Base-by-base conservation (phyloP, 2,797 vertebrate species). In the Tapirus indicus region DNA sequence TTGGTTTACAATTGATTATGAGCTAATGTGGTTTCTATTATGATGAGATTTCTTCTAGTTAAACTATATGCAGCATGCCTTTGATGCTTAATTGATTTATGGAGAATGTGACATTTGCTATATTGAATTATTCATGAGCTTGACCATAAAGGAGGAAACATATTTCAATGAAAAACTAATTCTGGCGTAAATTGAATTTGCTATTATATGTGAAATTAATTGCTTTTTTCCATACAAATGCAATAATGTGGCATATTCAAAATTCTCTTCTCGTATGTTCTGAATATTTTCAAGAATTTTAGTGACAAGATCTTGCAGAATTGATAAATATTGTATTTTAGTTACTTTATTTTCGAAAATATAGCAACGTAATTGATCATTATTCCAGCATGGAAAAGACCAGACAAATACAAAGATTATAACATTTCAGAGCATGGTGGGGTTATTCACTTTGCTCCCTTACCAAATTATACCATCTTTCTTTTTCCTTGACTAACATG, bases 391-490 rank as follows among this genome's bases (percentile, higher is more conserved):
- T 83, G 85, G 0, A 82, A 96, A 95, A 88, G 82, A 96, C 27
- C 66, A 97, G 97, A 88, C 35, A 97, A 98, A 96, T 68, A 27
- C 62, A 77, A 96, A 96, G 69, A 80, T 97, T 97, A 90, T 80
- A 97, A 95, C 80, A 97, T 97, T 98, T 97, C 94, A 98, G 95
- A 96, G 77, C 69, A 96, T 95, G 96, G 91, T 95, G 92, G 95
- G 93, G 87, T 92, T 97, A 96, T 98, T 98, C 84, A 86, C 52
- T 85, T 95, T 95, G 56, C 72, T 92, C 87, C 25, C 35, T 97
- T 88, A 0, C 1, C 91, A 96, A 94, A 93, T 97, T 97, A 97
- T 94, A 96, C 32, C 44, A 89, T 89, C 71, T 93, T 97, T 94
- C 84, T 95, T 96, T 96, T 94, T 91, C 88, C 38, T 94, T 91